Evolutionary conservation across 2,797 vertebrate species (phyloP), one percentile per base, ranked within the genome.

Genomic region (Ceryle rudis): DNA sequence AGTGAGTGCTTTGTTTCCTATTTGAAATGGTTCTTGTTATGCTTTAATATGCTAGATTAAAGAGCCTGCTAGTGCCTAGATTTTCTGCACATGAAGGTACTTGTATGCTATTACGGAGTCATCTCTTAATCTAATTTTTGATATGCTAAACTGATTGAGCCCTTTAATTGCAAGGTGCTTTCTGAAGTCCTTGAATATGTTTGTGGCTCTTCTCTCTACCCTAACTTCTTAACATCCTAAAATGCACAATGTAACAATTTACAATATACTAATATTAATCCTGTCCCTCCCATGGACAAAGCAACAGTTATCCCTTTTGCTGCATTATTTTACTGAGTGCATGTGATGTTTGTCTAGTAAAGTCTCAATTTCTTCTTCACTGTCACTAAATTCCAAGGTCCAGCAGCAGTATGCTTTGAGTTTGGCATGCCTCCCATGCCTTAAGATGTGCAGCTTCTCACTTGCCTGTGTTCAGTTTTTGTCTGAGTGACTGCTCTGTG

Each of bases 81-180:
- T 88, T 85, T 81, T 57, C 82, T 90, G 47, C 52, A 62, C 71
- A 10, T 74, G 75, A 85, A 90, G 28, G 47, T 92, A 70, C 75
- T 92, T 79, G 66, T 88, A 66, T 5, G 6, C 67, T 88, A 23
- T 92, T 81, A 28, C 3, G 70, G 78, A 92, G 31, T 88, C 58
- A 88, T 66, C 51, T 94, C 55, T 81, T 88, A 78, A 74, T 85
- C 67, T 90, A 71, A 61, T 88, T 88, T 94, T 88, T 85, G 6
- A 88, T 81, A 78, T 46, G 62, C 58, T 90, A 57, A 88, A 14
- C 18, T 85, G 66, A 81, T 79, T 65, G 90, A 85, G 33, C 33
- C 52, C 28, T 79, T 88, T 85, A 79, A 79, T 88, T 92, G 58
- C 33, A 57, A 75, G 26, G 21, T 78, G 55, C 79, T 92, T 92